phyloP scores from a whole-genome alignment of 2,797 vertebrate genomes.

The Pseudopleuronectes americanus region DNA sequence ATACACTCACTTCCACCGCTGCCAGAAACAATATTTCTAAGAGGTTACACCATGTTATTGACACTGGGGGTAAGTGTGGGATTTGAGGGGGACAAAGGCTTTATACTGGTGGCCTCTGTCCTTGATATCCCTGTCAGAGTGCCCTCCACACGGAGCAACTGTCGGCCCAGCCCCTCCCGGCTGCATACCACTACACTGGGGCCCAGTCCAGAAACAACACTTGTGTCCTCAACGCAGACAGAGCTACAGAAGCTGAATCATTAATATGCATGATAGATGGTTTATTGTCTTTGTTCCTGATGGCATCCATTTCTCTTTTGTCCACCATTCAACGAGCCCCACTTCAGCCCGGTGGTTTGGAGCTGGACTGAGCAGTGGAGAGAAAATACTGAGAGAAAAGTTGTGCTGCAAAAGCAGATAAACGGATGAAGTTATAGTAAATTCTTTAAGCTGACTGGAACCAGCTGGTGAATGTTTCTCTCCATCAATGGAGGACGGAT shows the following conservation, averaged over 20 bases:
- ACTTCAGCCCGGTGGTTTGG: neutral
- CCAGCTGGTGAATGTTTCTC: constrained; percentile 60
- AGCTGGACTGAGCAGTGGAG: neutral
- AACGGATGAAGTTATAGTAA: constrained; percentile 44
- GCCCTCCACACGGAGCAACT: constrained; percentile 76
- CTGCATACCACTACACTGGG: constrained; percentile 73
- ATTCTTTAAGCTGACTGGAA: constrained; percentile 53
- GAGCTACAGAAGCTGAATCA: constrained; percentile 48
- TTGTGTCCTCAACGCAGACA: constrained; percentile 64
- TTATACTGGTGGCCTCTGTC: constrained; percentile 65
- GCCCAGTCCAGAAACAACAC: constrained; percentile 76
- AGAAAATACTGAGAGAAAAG: constrained; percentile 10
- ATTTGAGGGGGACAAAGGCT: constrained; percentile 53
- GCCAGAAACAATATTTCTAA: neutral
- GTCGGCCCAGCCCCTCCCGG: constrained; percentile 66
- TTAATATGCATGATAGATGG: constrained; percentile 22
- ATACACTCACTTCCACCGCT: neutral
- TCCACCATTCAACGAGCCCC: neutral
- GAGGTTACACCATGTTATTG: constrained; percentile 4
- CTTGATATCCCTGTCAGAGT: constrained; percentile 76
- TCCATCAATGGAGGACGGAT: constrained; percentile 70
- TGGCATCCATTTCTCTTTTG: neutral
- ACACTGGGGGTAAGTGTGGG: constrained; percentile 32
- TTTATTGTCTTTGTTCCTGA: constrained; percentile 15
- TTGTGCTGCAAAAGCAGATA: constrained; percentile 22